Percentiles rank a stretch among this genome's conserved stretches.
phyloP scores from a whole-genome alignment of 2,113 vertebrate genomes.

The Balaeniceps rex region DNA sequence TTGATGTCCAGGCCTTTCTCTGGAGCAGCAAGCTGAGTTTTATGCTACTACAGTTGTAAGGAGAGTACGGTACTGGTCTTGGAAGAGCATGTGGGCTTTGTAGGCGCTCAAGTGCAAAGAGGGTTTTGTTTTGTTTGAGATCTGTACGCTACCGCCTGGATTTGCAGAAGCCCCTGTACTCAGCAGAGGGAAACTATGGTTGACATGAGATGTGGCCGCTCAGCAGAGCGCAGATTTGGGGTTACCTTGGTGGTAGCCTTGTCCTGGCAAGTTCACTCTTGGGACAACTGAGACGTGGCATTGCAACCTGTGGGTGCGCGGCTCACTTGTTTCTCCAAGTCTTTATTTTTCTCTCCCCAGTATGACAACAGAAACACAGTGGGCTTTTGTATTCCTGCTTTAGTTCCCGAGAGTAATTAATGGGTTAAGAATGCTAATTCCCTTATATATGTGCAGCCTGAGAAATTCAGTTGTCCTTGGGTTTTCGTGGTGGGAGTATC shows the following conservation, averaged over 20 bases:
- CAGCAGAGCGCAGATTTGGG: not conserved
- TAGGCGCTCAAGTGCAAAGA: not conserved
- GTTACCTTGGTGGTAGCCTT: not conserved
- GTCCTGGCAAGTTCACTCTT: not conserved
- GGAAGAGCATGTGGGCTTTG: not conserved
- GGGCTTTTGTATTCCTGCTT: not conserved
- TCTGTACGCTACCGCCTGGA: accelerated
- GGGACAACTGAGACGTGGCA: not conserved
- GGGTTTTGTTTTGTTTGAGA: not conserved
- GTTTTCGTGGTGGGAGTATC: conserved; percentile 60
- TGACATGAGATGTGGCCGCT: not conserved
- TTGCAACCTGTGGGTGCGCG: accelerated
- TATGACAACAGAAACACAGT: not conserved
- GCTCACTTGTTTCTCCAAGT: not conserved
- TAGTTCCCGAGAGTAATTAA: not conserved
- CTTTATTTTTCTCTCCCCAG: not conserved
- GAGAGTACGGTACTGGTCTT: not conserved
- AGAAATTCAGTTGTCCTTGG: conserved; percentile 66
- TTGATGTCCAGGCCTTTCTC: not conserved
- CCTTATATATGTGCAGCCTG: not conserved
- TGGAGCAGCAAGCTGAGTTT: not conserved
- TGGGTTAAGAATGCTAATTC: conserved; percentile 41
- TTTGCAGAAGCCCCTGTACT: not conserved
- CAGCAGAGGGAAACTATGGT: not conserved
- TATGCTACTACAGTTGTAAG: not conserved